Conservation (phyloP, 2,797 vertebrate species). For the Loriculus beryllinus region DNA sequence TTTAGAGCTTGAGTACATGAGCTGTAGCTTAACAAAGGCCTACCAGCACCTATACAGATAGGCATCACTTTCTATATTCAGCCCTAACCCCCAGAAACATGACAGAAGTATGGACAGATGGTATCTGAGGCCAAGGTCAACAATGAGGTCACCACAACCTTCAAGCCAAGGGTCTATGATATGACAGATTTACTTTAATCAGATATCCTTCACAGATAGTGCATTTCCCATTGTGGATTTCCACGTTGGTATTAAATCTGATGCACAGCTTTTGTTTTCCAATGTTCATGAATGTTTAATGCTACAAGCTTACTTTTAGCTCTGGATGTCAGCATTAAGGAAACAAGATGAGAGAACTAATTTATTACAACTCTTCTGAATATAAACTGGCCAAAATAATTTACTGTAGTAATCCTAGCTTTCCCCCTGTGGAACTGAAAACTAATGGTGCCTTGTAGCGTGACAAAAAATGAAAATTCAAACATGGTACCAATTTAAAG, state of each 20-base stretch:
- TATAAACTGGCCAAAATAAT: not conserved
- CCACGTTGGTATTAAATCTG: not conserved
- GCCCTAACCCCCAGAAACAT: not conserved
- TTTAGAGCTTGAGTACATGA: not conserved
- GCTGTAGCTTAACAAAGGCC: not conserved
- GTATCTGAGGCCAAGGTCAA: constrained; percentile 22
- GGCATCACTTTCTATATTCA: not conserved
- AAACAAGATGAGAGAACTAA: not conserved
- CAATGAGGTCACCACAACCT: not conserved
- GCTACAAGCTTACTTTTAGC: not conserved
- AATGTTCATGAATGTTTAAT: not conserved
- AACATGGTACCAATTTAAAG: constrained; percentile 15
- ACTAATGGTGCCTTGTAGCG: not conserved
- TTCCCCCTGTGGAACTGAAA: not conserved
- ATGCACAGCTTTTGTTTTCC: not conserved
- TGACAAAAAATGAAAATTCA: not conserved
- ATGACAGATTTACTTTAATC: not conserved
- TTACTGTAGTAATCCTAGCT: not conserved
- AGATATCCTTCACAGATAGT: not conserved
- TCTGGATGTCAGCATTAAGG: not conserved
- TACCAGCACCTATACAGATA: not conserved
- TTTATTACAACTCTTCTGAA: not conserved
- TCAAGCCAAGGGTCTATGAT: not conserved
- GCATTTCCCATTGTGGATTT: not conserved
- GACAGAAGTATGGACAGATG: not conserved